Conservation (phyloP, 2,113 vertebrate species). For the Odontophorus gujanensis region DNA sequence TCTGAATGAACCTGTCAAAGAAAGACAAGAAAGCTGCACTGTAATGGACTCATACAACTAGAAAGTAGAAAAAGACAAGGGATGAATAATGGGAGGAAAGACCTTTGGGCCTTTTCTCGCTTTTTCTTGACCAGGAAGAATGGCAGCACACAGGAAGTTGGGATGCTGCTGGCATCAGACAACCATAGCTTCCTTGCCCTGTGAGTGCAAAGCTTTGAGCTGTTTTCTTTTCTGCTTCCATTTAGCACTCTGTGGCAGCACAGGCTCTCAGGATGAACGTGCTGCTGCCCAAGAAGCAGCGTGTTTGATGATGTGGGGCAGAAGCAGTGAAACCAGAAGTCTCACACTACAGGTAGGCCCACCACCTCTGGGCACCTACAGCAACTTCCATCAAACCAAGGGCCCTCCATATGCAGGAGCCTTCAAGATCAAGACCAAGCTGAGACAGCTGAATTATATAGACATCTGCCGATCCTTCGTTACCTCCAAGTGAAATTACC, state of each 20-base stretch:
- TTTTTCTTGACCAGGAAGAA: neutral
- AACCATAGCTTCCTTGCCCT: neutral
- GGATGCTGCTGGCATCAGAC: neutral
- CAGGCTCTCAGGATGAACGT: neutral
- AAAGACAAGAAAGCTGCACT: neutral
- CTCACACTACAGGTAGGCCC: accelerated
- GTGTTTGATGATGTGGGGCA: neutral
- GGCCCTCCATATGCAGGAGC: neutral
- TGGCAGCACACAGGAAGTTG: neutral
- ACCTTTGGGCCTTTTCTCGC: neutral
- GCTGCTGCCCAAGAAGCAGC: neutral
- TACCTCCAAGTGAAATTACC: neutral
- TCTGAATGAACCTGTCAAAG: neutral
- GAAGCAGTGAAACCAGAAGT: neutral
- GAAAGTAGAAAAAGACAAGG: neutral
- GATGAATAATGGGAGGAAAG: neutral
- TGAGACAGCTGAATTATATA: neutral
- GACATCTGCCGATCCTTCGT: neutral
- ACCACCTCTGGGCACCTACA: neutral
- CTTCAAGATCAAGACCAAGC: neutral
- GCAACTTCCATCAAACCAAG: neutral
- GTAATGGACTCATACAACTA: neutral
- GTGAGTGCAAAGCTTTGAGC: neutral
- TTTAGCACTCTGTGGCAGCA: neutral
- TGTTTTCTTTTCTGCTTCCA: neutral